A percentile compares a stretch with the other conserved stretches of the same genome.
Evolutionary conservation across 1,140 invertebrate species (phyloP).

Genomic region (Penaeus indicus): DNA sequence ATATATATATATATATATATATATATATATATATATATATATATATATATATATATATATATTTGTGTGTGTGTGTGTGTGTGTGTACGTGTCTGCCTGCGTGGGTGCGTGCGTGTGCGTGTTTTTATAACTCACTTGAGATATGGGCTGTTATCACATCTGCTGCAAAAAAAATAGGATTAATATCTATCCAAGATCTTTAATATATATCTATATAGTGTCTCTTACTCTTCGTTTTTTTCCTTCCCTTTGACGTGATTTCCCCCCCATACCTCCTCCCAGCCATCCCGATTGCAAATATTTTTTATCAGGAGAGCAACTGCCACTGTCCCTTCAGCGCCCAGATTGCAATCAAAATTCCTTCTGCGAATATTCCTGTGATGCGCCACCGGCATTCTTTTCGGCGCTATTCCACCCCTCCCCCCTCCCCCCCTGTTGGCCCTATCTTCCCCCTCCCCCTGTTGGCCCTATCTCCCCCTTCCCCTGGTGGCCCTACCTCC

Average conservation of each 20-base stretch:
- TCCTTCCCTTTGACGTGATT: too few species aligned
- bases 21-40: too few species aligned
- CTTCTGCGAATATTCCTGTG: neutral
- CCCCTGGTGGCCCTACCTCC: neutral
- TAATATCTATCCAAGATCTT: too few species aligned
- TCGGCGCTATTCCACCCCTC: neutral
- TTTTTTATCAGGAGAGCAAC: too few species aligned
- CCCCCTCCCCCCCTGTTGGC: neutral
- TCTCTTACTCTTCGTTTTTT: too few species aligned
- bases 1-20: too few species aligned
- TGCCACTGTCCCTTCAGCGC: neutral
- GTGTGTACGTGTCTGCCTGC: neutral
- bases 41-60: too few species aligned
- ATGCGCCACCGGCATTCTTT: neutral
- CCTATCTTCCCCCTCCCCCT: neutral
- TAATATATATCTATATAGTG: too few species aligned
- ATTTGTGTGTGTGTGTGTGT: neutral
- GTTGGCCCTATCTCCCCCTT: neutral
- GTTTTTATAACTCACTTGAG: neutral
- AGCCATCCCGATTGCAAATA: too few species aligned
- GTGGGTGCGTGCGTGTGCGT: neutral
- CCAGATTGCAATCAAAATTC: neutral
- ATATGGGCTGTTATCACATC: conserved; percentile 17
- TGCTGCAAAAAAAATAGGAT: neutral
- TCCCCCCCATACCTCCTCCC: too few species aligned